These are phyloP conservation scores for Brienomyrus longianalis DNA, from an alignment of 2,113 vertebrate species.

Conservation along the genomic window DNA sequence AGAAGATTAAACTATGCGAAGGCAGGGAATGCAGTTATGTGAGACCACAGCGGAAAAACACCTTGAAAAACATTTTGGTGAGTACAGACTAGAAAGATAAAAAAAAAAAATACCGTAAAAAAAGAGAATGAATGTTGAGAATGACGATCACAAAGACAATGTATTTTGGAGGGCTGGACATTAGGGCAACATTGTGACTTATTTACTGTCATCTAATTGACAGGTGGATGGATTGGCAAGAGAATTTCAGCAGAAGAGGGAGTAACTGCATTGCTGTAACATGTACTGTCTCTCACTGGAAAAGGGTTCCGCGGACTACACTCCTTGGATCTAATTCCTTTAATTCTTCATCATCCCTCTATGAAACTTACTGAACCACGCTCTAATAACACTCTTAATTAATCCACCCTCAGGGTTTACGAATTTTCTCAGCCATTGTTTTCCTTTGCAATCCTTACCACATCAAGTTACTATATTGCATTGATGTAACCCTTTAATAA, in stretches of 20 bases:
- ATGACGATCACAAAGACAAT: background rate
- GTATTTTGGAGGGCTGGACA: background rate
- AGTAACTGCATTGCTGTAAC: constrained; percentile 42
- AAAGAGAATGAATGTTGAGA: background rate
- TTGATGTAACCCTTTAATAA: constrained; percentile 50
- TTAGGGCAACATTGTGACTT: background rate
- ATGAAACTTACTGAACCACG: background rate
- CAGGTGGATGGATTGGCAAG: constrained; percentile 64
- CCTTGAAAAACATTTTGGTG: constrained; percentile 64
- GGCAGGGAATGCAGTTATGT: constrained; percentile 63
- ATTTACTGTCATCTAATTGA: background rate
- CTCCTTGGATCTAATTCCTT: background rate
- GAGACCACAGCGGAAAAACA: constrained; percentile 56
- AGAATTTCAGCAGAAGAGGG: constrained; percentile 68
- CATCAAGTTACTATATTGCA: background rate
- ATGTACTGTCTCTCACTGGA: constrained; percentile 16
- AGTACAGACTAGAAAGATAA: constrained; percentile 30
- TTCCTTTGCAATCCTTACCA: background rate
- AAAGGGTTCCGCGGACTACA: background rate
- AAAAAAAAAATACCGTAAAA: background rate
- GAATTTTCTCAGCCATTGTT: background rate
- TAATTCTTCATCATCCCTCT: background rate
- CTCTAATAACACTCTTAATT: background rate
- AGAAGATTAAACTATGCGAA: constrained; percentile 64
- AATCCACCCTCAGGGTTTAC: background rate